Evolutionary conservation across 2,888 invertebrate genomes (phyloP), one percentile per base, ranked within the genome.

Genomic region (Barypeithes pellucidus): DNA sequence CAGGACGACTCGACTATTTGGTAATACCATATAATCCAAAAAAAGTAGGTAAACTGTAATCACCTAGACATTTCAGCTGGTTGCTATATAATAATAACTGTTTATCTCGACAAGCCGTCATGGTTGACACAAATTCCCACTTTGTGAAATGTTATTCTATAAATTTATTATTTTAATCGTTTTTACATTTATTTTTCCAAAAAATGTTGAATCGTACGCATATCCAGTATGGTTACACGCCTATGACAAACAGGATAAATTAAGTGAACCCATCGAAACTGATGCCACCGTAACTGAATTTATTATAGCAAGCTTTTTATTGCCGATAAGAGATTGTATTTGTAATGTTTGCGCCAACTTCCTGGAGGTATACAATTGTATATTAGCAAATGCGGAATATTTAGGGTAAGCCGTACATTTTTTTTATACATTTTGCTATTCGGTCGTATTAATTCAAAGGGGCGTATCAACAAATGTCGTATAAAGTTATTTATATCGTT

Each of bases 281-380:
- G 73, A 77, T 16, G 67, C 65, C 2, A 67, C 60, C 5, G 68
- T 75, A 11, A 77, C 67, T 33, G 77, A 78, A 18, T 76, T 77
- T 29, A 50, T 79, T 16, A 57, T 75, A 36, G 67, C 66, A 2
- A 76, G 69, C 67, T 68, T 79, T 22, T 22, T 77, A n/a, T 57
- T 78, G 14, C 79, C 77, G 2, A 75, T 77, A 11, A 77, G 57
- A 59, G 70, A 79, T 33, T 75, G 75, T 8, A 43, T 79, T n/a
- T 80, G 79, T 50, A 77, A 77, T 61, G 52, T 80, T 16, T 75
- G 77, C 61, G 54, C 72, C 18, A 78, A 77, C 63, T 76, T 78
- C 57, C 14, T 76, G 39, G 77, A 77, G 33, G 80, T 80, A 0
- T 77, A 78, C 52, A 74, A 75, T 3, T 80, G 79, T 67, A 22